Evolutionary conservation across 2,113 vertebrate genomes (phyloP), one percentile per base, ranked within the genome.

Genomic region (Python bivittatus): DNA sequence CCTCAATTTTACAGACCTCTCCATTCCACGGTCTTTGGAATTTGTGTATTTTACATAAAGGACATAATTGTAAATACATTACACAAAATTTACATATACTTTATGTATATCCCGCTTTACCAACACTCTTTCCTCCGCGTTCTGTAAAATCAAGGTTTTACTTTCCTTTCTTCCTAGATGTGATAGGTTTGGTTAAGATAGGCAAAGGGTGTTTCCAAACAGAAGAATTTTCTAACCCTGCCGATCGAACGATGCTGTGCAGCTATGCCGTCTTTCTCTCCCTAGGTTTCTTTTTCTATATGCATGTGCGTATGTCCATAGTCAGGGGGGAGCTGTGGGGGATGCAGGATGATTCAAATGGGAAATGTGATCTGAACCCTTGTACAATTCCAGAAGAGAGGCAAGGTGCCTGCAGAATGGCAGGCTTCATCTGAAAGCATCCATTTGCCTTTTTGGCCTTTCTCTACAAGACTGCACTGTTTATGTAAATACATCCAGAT

Each of bases 401-500:
- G 15, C 6, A 42, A 79, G 72, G 17, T 22, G 33, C 72, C 72
- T 79, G 72, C 72, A 79, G 33, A 79, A 42, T 0, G 17, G 7
- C 72, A 79, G 33, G 72, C 22, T 79, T 79, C 7, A 0, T 79
- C 17, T 8, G 0, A 79, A 79, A 79, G 20, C 7, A 42, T 79
- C 22, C 22, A 33, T 79, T 42, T 79, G 17, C n/a, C 20, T 79
- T 22, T 79, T 79, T 79, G 6, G 91, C 89, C 44, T 91, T 93
- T 97, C 96, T 97, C 93, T 97, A 93, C 61, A 90, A 97, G 96
- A 95, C 97, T 97, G 93, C 91, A 95, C 97, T 97, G 97, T 97
- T 96, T 95, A 96, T 97, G 97, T 98, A 98, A 97, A 98, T 98
- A 98, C 93, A 96, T 96, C 96, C 95, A 94, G 91, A 97, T 95